Conservation (phyloP, 2,888 invertebrate genomes). For the Heteropelma amictum region DNA sequence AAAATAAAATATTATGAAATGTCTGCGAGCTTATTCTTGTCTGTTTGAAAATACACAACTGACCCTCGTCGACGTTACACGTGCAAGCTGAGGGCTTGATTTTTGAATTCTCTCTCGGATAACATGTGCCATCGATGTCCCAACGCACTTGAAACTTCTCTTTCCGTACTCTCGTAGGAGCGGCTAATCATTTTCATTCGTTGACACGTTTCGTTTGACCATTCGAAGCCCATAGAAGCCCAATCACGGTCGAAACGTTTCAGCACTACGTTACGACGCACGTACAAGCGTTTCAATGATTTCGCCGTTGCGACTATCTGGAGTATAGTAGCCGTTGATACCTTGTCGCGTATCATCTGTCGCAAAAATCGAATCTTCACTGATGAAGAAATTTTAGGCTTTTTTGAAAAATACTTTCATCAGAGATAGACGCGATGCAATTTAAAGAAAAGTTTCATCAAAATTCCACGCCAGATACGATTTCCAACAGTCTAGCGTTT, state of each 20-base stretch:
- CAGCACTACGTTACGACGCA: conserved; percentile 86
- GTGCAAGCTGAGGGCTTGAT: conserved; percentile 76
- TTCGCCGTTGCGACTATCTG: conserved; percentile 84
- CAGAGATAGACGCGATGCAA: background rate
- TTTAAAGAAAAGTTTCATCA: too few relatives aligned
- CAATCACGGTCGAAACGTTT: conserved; percentile 83
- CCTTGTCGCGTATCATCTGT: conserved; percentile 85
- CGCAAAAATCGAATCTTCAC: conserved; percentile 29
- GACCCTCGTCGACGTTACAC: conserved; percentile 58
- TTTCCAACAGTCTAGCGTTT: background rate
- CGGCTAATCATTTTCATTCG: conserved; percentile 83
- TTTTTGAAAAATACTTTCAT: too few relatives aligned
- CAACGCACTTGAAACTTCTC: conserved; percentile 84
- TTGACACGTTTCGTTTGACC: conserved; percentile 83
- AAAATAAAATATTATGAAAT: background rate
- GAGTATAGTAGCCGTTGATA: conserved; percentile 88
- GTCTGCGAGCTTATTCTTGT: too few relatives aligned
- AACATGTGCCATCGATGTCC: conserved; percentile 85
- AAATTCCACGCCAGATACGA: too few relatives aligned
- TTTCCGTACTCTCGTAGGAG: conserved; percentile 83
- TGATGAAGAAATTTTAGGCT: background rate
- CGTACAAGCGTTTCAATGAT: conserved; percentile 82
- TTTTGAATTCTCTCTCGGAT: conserved; percentile 83
- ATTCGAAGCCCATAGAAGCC: conserved; percentile 83
- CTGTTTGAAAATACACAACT: too few relatives aligned